phyloP scores from a whole-genome alignment of 2,797 vertebrate species.

The Poliocrania exsul region DNA sequence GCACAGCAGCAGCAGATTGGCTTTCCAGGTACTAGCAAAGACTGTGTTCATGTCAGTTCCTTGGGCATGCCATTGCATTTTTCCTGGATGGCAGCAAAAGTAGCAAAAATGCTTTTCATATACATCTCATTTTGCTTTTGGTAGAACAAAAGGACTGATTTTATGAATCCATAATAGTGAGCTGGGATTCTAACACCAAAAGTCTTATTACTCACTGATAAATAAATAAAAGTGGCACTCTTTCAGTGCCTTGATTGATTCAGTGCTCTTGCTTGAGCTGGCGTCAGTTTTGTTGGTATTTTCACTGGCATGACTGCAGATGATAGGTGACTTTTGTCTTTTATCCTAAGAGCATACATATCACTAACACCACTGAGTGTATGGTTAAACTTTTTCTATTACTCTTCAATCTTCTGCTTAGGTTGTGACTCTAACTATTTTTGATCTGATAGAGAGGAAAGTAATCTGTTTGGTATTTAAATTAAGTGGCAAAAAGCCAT shows the following conservation, averaged over 20 bases:
- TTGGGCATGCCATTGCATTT: not conserved
- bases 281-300: too few relatives aligned
- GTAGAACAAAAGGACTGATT: not conserved
- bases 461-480: constrained; percentile 6
- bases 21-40: not conserved
- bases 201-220: not conserved
- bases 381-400: not conserved
- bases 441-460: not conserved
- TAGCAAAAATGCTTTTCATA: not conserved
- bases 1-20: not conserved
- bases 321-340: not conserved
- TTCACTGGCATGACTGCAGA: not conserved
- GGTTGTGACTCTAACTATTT: not conserved
- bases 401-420: constrained; percentile 7
- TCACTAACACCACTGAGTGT: not conserved
- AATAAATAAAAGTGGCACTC: not conserved
- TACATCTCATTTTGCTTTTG: not conserved
- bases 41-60: accelerated
- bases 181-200: not conserved
- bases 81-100: not conserved
- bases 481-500: not conserved
- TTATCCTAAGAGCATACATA: not conserved
- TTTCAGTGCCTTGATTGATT: not conserved
- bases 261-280: too few relatives aligned
- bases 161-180: not conserved